A percentile compares a stretch with the other conserved stretches of the same genome.
Evolutionary conservation across 2,888 invertebrate genomes (phyloP).

Genomic region (Clanis bilineata): DNA sequence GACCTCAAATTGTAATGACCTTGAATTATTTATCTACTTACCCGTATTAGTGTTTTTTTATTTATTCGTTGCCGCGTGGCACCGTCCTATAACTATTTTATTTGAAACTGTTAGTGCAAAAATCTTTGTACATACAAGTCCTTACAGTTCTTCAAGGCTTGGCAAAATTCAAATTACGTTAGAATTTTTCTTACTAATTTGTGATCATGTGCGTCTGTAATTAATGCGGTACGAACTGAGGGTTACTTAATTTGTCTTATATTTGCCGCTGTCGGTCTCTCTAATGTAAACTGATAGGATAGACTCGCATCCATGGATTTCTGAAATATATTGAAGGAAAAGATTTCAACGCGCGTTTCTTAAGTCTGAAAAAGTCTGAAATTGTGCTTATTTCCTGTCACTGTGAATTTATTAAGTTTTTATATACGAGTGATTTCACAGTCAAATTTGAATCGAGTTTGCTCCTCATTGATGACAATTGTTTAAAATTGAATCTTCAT

Average conservation of each 20-base stretch:
- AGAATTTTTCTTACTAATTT: background rate
- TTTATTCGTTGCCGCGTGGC: too few relatives aligned
- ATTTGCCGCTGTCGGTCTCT: background rate
- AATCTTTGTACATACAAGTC: too few relatives aligned
- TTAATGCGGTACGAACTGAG: background rate
- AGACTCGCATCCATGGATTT: background rate
- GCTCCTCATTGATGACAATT: too few relatives aligned
- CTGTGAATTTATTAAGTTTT: background rate
- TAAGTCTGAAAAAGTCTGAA: background rate
- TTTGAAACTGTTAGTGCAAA: too few relatives aligned
- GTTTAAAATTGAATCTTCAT: too few relatives aligned
- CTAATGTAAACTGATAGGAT: background rate
- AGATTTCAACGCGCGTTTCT: constrained; percentile 1
- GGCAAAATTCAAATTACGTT: too few relatives aligned
- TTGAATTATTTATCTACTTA: too few relatives aligned
- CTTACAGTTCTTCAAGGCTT: too few relatives aligned
- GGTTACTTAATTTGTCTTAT: constrained; percentile 8
- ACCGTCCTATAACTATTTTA: too few relatives aligned
- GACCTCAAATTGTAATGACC: too few relatives aligned
- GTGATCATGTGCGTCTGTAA: background rate
- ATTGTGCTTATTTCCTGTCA: background rate
- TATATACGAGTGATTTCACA: background rate
- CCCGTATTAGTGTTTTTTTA: too few relatives aligned
- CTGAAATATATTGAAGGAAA: background rate
- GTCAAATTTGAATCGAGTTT: too few relatives aligned